Evolutionary conservation across 2,113 vertebrate species (phyloP).

Genomic region (Lepisosteus osseus): DNA sequence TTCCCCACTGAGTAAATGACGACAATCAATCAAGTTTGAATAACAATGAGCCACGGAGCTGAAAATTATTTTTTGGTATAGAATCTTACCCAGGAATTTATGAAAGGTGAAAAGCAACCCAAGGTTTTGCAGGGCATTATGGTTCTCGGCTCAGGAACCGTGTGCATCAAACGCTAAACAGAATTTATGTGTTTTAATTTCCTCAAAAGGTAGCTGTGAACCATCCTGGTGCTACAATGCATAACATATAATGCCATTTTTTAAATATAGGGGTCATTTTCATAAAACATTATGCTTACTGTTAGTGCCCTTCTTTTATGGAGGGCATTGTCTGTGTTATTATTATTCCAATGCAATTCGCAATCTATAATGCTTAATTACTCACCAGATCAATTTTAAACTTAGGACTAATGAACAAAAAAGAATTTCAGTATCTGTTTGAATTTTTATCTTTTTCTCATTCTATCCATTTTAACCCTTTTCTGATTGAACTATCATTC

Average conservation of each 20-base stretch:
- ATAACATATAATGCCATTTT: slow-evolving; percentile 78
- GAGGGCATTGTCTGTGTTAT: slow-evolving; percentile 30
- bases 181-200: slow-evolving; percentile 99
- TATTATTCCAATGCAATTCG: slow-evolving; percentile 15
- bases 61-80: slow-evolving; percentile 89
- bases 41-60: slow-evolving; percentile 87
- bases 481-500: background rate
- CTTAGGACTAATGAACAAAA: slow-evolving; percentile 47
- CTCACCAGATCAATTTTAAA: slow-evolving; percentile 57
- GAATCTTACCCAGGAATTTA: slow-evolving; percentile 87
- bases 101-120: slow-evolving; percentile 91
- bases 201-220: slow-evolving; percentile 83
- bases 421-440: background rate
- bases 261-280: slow-evolving; percentile 85
- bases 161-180: slow-evolving; percentile 83
- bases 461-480: background rate
- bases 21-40: slow-evolving; percentile 86
- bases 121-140: slow-evolving; percentile 74
- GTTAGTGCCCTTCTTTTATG: slow-evolving; percentile 67
- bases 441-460: background rate
- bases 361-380: slow-evolving; percentile 51
- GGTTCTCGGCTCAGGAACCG: slow-evolving; percentile 52
- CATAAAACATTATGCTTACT: slow-evolving; percentile 76
- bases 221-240: slow-evolving; percentile 85
- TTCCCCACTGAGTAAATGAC: slow-evolving; percentile 82